These are phyloP conservation scores for Drosophila triauraria DNA, from an alignment of 1,140 invertebrate genomes.

Conservation along the genomic window DNA sequence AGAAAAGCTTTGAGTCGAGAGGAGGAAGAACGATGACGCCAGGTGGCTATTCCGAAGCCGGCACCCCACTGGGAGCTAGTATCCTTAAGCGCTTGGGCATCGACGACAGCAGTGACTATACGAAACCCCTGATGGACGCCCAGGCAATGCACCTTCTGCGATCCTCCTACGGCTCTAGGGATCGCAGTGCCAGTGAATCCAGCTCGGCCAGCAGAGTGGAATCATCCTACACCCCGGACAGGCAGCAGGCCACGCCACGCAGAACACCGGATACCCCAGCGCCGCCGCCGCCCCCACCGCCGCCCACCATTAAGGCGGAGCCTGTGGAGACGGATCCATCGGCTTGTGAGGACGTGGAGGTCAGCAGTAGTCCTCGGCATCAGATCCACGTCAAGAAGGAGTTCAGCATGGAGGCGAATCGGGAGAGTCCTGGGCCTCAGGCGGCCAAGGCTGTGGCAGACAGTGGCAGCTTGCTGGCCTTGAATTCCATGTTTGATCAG, in stretches of 20 bases:
- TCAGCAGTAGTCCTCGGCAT: conserved; percentile 33
- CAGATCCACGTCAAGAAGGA: conserved; percentile 80
- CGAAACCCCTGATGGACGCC: conserved; percentile 94
- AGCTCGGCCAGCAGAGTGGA: conserved; percentile 93
- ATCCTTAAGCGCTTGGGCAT: conserved; percentile 97
- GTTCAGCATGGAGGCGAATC: conserved; percentile 77
- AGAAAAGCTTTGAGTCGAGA: conserved; percentile 97
- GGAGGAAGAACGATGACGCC: conserved; percentile 82
- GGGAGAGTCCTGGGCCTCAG: conserved; percentile 86
- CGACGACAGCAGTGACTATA: conserved; percentile 96
- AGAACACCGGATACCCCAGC: conserved; percentile 88
- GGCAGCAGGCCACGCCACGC: conserved; percentile 88
- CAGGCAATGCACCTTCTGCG: conserved; percentile 93
- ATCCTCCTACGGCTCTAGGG: conserved; percentile 89
- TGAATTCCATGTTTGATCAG: conserved; percentile 96
- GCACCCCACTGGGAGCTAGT: conserved; percentile 93
- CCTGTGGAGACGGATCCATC: conserved; percentile 51
- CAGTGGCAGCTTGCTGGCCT: conserved; percentile 91
- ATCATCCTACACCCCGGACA: conserved; percentile 89
- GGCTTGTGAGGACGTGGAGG: conserved; percentile 9
- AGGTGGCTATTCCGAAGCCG: conserved; percentile 73
- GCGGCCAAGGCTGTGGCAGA: conserved; percentile 69
- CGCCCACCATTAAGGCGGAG: conserved; percentile 67
- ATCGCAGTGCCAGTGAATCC: conserved; percentile 93
- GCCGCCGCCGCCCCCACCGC: conserved; percentile 38